phyloP scores from a whole-genome alignment of 2,888 invertebrate species.

The Scaptomyza polygonia region DNA sequence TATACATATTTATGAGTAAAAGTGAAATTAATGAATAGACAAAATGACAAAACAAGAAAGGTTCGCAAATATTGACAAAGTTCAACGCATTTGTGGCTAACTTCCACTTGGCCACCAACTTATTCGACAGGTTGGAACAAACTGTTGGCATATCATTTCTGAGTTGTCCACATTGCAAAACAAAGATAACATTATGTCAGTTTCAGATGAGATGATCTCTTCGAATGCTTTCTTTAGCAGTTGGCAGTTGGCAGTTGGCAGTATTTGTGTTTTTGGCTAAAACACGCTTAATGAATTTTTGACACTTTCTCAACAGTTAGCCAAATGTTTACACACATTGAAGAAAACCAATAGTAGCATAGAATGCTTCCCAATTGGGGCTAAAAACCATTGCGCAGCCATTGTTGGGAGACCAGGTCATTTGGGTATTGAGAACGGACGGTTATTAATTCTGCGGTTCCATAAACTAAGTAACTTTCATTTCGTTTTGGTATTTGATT shows the following conservation, averaged over 20 bases:
- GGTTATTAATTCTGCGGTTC: slow-evolving; percentile 76
- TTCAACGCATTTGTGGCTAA: slow-evolving; percentile 24
- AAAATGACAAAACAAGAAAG: slow-evolving; percentile 43
- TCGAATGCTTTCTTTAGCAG: slow-evolving; percentile 51
- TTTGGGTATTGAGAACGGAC: slow-evolving; percentile 50
- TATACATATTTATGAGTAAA: slow-evolving; percentile 82
- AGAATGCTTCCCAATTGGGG: slow-evolving; percentile 48
- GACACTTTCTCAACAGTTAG: slow-evolving; percentile 64
- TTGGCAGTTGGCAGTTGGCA: slow-evolving; percentile 21
- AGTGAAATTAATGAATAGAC: slow-evolving; percentile 76
- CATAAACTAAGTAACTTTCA: slow-evolving; percentile 66
- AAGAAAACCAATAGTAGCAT: slow-evolving; percentile 15
- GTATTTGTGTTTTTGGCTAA: slow-evolving; percentile 42
- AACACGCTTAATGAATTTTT: slow-evolving; percentile 41
- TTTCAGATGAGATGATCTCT: slow-evolving; percentile 30
- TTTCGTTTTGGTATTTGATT: slow-evolving; percentile 65
- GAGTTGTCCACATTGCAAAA: slow-evolving; percentile 8
- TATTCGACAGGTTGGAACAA: slow-evolving; percentile 10
- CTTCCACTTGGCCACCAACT: slow-evolving; percentile 16
- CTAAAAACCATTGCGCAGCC: slow-evolving; percentile 43
- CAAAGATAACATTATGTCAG: slow-evolving; percentile 46
- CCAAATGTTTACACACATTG: slow-evolving; percentile 11
- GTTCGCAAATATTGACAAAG: slow-evolving; percentile 71
- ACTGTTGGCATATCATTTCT: neutral
- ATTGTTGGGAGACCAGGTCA: slow-evolving; percentile 38